Evolutionary conservation across 2,888 invertebrate genomes (phyloP).

Genomic region (Seira sanloemensis): DNA sequence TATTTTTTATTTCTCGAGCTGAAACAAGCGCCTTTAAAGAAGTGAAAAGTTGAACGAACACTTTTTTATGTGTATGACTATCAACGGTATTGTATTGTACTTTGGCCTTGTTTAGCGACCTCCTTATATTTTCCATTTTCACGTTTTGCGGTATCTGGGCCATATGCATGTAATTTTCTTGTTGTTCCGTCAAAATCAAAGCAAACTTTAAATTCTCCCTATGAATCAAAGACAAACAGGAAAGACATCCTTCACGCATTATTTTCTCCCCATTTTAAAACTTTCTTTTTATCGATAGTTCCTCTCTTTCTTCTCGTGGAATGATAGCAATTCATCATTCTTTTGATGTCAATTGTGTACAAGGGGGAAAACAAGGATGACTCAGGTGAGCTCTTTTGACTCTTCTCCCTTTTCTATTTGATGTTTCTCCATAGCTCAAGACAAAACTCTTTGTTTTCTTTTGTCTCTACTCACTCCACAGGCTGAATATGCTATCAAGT

Average conservation of each 20-base stretch:
- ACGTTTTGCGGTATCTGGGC: not conserved
- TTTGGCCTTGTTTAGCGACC: not conserved
- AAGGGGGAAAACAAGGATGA: not conserved
- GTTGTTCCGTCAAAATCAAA: constrained; percentile 5
- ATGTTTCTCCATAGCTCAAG: not conserved
- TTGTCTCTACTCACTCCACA: too few species aligned
- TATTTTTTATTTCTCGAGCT: too few species aligned
- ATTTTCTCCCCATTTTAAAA: not conserved
- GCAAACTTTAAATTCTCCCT: not conserved
- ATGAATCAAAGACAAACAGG: constrained; percentile 14
- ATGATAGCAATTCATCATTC: constrained; percentile 49
- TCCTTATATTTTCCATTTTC: too few species aligned
- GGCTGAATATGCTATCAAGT: too few species aligned
- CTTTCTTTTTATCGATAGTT: not conserved
- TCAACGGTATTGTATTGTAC: too few species aligned
- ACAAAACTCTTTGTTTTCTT: not conserved
- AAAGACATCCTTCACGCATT: constrained; percentile 4
- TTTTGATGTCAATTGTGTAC: constrained; percentile 34
- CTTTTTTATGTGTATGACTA: too few species aligned
- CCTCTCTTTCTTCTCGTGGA: constrained; percentile 27
- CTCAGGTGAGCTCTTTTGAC: constrained; percentile 2
- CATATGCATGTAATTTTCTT: too few species aligned
- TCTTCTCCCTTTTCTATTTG: not conserved
- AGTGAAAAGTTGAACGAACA: too few species aligned
- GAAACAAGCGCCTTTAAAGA: too few species aligned